A percentile compares a stretch with the other conserved stretches of the same genome.
Conservation (phyloP, 2,888 invertebrate species). For the Parasteatoda lunata region DNA sequence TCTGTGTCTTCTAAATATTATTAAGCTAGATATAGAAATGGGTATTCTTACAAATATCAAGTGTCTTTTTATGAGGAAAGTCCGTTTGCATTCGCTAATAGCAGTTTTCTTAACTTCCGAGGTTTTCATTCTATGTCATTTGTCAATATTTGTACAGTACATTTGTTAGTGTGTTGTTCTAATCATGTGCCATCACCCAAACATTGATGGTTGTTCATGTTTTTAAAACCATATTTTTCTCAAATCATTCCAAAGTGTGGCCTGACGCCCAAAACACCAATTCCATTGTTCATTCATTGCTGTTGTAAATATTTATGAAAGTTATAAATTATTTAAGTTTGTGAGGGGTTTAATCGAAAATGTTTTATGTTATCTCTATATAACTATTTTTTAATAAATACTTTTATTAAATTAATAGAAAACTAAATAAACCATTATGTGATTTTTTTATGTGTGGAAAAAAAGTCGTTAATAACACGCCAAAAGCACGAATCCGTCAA, state of each 20-base stretch:
- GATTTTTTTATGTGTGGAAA: no score
- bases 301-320: no score
- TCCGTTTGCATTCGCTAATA: slow-evolving; percentile 1
- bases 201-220: slow-evolving; percentile 33
- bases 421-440: no score
- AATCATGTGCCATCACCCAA: slow-evolving; percentile 47
- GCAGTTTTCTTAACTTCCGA: slow-evolving; percentile 15
- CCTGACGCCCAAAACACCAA: slow-evolving; percentile 10
- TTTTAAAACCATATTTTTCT: slow-evolving; percentile 7
- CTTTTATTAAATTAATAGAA: no score
- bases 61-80: neutral
- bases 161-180: slow-evolving; percentile 49
- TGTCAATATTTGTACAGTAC: slow-evolving; percentile 43
- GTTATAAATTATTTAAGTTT: no score
- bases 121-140: slow-evolving; percentile 16
- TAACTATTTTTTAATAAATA: no score
- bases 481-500: no score
- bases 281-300: neutral
- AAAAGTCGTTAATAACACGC: no score
- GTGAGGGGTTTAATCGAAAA: no score
- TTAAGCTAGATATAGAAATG: neutral
- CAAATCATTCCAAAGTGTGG: slow-evolving; percentile 57
- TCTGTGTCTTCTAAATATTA: no score
- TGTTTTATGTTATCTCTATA: no score
- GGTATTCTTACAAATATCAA: neutral